Conservation (phyloP, 2,888 invertebrate species). For the Auanema freiburgensis region DNA sequence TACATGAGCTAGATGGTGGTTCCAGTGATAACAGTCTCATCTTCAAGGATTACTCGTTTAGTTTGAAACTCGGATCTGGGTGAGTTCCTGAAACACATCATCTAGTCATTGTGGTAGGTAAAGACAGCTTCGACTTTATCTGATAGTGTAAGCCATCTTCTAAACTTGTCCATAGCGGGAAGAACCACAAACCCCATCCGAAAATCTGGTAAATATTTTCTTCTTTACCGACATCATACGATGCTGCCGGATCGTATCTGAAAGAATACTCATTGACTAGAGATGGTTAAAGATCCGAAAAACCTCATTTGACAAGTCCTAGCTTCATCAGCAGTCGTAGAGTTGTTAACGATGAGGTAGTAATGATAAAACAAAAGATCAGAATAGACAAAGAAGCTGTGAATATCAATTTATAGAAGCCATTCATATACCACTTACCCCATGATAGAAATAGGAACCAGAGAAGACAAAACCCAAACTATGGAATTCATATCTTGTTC, state of each 20-base stretch:
- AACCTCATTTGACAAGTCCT: slow-evolving; percentile 7
- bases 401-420: background rate
- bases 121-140: slow-evolving; percentile 22
- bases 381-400: background rate
- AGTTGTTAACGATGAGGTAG: too few species aligned
- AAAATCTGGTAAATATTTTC: slow-evolving; percentile 44
- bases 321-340: slow-evolving; percentile 52
- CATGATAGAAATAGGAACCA: slow-evolving; percentile 21
- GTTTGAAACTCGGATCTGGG: too few species aligned
- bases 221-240: slow-evolving; percentile 47
- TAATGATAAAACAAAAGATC: too few species aligned
- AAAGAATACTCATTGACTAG: background rate
- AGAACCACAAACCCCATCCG: slow-evolving; percentile 54
- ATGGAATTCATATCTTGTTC: slow-evolving; percentile 27
- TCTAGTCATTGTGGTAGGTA: background rate
- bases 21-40: too few species aligned
- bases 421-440: slow-evolving; percentile 13
- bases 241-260: slow-evolving; percentile 41
- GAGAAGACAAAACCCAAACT: slow-evolving; percentile 18
- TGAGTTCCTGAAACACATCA: background rate
- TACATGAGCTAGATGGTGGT: too few species aligned
- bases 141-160: slow-evolving; percentile 49
- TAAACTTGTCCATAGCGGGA: slow-evolving; percentile 39
- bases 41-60: too few species aligned
- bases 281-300: too few species aligned